Evolutionary conservation across 2,888 invertebrate genomes (phyloP).

Genomic region (Zygogramma bicolorata): DNA sequence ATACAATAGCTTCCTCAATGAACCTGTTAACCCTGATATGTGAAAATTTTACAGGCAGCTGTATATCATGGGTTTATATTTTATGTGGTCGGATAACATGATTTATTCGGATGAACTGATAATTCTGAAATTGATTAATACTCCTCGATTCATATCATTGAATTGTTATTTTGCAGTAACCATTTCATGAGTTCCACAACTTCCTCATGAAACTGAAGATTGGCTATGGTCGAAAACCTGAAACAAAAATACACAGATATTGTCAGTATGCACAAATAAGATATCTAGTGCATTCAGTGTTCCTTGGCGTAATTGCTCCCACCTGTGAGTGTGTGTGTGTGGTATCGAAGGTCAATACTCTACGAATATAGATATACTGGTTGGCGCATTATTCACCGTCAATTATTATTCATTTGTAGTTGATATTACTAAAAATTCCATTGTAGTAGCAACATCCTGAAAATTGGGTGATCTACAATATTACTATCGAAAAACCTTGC

Average conservation of each 20-base stretch:
- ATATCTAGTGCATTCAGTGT: neutral
- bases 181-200: too few species aligned
- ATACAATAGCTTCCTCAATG: too few species aligned
- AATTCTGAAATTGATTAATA: too few species aligned
- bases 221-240: neutral
- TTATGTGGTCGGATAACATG: too few species aligned
- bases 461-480: neutral
- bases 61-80: too few species aligned
- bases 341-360: slow-evolving; percentile 38
- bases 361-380: slow-evolving; percentile 38
- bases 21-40: too few species aligned
- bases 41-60: too few species aligned
- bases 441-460: too few species aligned
- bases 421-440: neutral
- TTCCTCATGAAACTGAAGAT: neutral
- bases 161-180: too few species aligned
- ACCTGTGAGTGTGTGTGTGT: slow-evolving; percentile 26
- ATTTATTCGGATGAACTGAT: too few species aligned
- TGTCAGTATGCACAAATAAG: neutral
- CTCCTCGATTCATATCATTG: too few species aligned
- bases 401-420: slow-evolving; percentile 26
- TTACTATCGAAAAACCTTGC: too few species aligned
- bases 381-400: slow-evolving; percentile 20
- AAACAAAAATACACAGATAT: neutral
- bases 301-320: neutral